These are phyloP conservation scores for Eulemur rufifrons DNA, from an alignment of 2,113 vertebrate species.

Conservation along the genomic window DNA sequence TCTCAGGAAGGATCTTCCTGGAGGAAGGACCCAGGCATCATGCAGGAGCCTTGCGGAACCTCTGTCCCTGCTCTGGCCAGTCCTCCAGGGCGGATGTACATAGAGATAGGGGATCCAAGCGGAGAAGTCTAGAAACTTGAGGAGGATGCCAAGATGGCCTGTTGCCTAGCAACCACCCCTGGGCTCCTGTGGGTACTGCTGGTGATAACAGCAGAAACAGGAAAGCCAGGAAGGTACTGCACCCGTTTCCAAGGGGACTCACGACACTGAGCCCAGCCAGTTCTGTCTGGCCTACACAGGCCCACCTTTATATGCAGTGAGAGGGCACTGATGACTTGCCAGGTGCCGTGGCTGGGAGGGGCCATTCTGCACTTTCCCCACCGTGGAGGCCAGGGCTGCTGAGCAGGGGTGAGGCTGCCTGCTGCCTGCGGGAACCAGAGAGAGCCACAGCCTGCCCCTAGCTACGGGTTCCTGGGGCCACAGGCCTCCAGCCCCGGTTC, in stretches of 20 bases:
- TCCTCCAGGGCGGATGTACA: not conserved
- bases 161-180: constrained; percentile 39
- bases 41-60: not conserved
- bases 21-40: not conserved
- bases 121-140: not conserved
- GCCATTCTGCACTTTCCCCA: too few relatives aligned
- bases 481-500: not conserved
- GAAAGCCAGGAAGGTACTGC: not conserved
- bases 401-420: not conserved
- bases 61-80: not conserved
- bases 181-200: not conserved
- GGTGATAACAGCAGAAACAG: not conserved
- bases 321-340: not conserved
- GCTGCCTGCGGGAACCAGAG: not conserved
- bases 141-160: not conserved
- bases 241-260: not conserved
- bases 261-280: not conserved
- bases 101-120: not conserved
- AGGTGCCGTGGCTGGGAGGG: not conserved
- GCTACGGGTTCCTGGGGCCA: not conserved
- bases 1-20: not conserved
- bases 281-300: not conserved
- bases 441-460: not conserved
- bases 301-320: not conserved
- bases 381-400: not conserved